A percentile compares a stretch with the other conserved stretches of the same genome.
phyloP scores from a whole-genome alignment of 2,113 vertebrate species.

The Cyanocitta stelleri region DNA sequence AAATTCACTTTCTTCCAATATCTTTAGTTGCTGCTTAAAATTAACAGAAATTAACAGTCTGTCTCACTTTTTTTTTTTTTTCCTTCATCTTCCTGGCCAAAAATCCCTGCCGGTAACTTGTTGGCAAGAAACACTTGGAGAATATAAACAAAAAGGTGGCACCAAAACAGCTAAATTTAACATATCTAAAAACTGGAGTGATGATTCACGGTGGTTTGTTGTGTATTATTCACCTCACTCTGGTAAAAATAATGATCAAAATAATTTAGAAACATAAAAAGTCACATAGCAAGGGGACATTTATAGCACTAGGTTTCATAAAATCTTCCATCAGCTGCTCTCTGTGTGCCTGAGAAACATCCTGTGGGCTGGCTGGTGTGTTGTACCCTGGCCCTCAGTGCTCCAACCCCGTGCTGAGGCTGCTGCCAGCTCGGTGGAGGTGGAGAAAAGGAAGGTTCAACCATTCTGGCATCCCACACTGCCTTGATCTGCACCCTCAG shows the following conservation, averaged over 20 bases:
- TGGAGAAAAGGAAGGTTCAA: neutral
- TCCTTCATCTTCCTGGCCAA: neutral
- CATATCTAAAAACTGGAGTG: slow-evolving; percentile 9
- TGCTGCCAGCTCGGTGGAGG: neutral
- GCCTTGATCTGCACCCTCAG: neutral
- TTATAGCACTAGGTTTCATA: neutral
- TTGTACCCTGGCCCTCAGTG: neutral
- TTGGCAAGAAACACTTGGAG: slow-evolving; percentile 36
- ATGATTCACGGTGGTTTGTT: slow-evolving; percentile 46
- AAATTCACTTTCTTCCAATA: slow-evolving; percentile 9
- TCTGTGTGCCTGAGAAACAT: neutral
- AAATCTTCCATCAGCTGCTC: neutral
- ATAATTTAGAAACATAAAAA: slow-evolving; percentile 13
- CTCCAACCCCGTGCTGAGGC: neutral
- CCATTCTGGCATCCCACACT: neutral
- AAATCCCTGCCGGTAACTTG: slow-evolving; percentile 39
- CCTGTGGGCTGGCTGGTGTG: neutral
- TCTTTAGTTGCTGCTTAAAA: neutral
- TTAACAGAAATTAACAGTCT: neutral
- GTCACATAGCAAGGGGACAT: neutral
- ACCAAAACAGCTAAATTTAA: slow-evolving; percentile 49
- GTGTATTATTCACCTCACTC: neutral
- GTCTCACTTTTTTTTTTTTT: neutral
- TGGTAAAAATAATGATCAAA: slow-evolving; percentile 39
- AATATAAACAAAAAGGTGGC: slow-evolving; percentile 54